Evolutionary conservation across 2,888 invertebrate species (phyloP).

Genomic region (Dryococelus australis): DNA sequence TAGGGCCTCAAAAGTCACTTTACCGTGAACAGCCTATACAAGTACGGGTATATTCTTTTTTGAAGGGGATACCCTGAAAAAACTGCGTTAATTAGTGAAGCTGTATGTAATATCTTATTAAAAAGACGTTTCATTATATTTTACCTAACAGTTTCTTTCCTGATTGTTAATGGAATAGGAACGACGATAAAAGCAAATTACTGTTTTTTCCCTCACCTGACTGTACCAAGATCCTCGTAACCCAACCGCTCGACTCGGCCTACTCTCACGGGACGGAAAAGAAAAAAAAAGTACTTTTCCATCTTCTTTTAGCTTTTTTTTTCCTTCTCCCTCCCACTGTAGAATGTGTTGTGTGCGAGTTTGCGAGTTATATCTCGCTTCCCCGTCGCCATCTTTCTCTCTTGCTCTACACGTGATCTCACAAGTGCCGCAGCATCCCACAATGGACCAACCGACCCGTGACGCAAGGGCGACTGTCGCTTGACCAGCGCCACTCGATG

Average conservation of each 20-base stretch:
- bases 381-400: conserved; percentile 19
- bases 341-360: conserved; percentile 30
- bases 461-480: conserved; percentile 12
- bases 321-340: neutral
- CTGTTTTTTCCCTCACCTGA: neutral
- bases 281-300: conserved; percentile 24
- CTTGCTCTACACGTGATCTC: neutral
- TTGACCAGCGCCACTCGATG: conserved; percentile 4
- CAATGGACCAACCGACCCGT: conserved; percentile 8
- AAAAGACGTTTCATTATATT: no score
- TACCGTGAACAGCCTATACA: no score
- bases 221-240: neutral
- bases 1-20: no score
- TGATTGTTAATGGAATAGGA: no score
- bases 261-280: neutral
- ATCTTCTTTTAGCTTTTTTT: conserved; percentile 22
- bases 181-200: no score
- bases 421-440: conserved; percentile 22
- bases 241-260: neutral
- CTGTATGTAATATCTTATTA: no score
- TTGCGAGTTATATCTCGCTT: conserved; percentile 21
- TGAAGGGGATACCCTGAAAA: no score
- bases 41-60: no score
- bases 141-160: no score
- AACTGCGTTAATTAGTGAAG: no score